Base-by-base conservation (phyloP, 1,140 invertebrate species). In the Saccostrea cuccullata region DNA sequence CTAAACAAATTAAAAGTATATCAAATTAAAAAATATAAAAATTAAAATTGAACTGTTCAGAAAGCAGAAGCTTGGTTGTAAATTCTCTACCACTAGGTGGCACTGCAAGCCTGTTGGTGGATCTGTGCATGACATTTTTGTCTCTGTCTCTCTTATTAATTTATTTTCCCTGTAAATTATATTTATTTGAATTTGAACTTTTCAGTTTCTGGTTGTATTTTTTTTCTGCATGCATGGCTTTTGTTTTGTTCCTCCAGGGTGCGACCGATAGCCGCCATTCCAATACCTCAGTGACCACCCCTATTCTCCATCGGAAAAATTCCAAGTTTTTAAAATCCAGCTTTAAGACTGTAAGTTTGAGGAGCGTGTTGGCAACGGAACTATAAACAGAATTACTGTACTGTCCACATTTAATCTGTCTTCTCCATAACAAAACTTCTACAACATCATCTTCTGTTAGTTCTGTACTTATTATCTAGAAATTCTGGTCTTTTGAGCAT, bases 281-380 rank as follows among this genome's bases (percentile, higher is more conserved):
- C 87, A 88, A 87, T 91, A 86, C 90, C 90, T 67, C 91, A 90
- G 67, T 85, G 89, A 93, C 91, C 84, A 92, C 91, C 36, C 94
- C 92, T 60, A 90, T 94, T 89, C 89, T 93, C 64, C 91, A 90
- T 92, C 92, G 94, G 92, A 94, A 94, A 94, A 94, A 94, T 92
- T 94, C 93, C 88, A 92, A 93, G 91, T 93, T 93, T 91, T 91
- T 93, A 89, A 94, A 93, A 91, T 89, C 92, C 82, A 92, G 89
- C 88, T 94, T 94, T 89, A 87, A 93, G 84, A 93, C 91, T 92
- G 93, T 94, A 94, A 94, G 93, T 94, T 84, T 88, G 82, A 58
- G 55, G 82, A 55, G 36, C 82, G 30, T 77, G 30, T 30, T 77
- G 70, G 70, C 70, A 2, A 26, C 70, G 9, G 70, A 77, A 77